Percentiles rank a stretch among this genome's conserved stretches.
phyloP scores from a whole-genome alignment of 35 echinoderm and acorn worm species.

The Acanthaster planci region DNA sequence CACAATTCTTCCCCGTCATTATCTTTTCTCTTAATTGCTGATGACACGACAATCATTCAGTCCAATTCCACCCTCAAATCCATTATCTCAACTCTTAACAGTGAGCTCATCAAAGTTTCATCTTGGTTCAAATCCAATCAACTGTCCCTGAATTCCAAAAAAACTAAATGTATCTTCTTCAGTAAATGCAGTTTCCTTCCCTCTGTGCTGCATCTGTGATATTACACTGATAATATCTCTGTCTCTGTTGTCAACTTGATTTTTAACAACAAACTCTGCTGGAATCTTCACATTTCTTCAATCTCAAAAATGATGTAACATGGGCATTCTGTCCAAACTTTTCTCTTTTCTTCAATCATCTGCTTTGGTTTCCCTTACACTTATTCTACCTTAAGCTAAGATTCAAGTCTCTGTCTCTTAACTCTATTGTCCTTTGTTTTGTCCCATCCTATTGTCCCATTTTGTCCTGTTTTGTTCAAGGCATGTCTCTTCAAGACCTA shows the following conservation, averaged over 20 bases:
- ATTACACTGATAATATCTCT: constrained; percentile 5
- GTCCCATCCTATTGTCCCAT: no score
- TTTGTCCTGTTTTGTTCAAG: no score
- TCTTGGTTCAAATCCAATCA: constrained; percentile 33
- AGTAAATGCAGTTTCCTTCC: background rate
- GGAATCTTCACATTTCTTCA: background rate
- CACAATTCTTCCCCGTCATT: background rate
- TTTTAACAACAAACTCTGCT: constrained; percentile 16
- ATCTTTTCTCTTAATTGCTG: background rate
- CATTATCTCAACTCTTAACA: constrained; percentile 30
- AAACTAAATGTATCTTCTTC: constrained; percentile 48
- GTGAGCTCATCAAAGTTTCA: constrained; percentile 38
- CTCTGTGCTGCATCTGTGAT: background rate
- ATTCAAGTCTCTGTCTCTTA: no score
- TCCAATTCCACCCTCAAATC: background rate
- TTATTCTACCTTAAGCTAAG: no score
- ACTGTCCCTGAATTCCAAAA: constrained; percentile 21
- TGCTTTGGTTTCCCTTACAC: no score
- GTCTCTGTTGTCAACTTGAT: background rate
- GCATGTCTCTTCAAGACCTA: no score
- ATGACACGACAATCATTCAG: no score
- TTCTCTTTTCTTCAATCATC: no score
- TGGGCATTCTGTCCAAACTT: no score
- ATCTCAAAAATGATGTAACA: no score
- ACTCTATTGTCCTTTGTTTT: no score